These are phyloP conservation scores for Struthidea cinerea DNA, from an alignment of 2,113 vertebrate genomes.

Conservation along the genomic window DNA sequence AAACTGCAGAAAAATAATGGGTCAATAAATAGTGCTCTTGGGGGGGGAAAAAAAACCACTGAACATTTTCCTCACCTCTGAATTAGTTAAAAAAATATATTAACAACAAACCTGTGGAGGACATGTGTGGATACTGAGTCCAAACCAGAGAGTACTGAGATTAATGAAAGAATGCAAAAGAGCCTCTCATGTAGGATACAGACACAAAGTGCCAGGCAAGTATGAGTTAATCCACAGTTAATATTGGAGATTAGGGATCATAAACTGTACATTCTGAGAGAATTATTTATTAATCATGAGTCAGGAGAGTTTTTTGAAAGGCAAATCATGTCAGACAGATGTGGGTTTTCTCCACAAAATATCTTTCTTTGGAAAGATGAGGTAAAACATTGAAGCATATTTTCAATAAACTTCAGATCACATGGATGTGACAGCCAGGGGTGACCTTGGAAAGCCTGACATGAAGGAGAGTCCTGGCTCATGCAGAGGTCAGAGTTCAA, in stretches of 20 bases:
- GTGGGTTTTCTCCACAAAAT: not conserved
- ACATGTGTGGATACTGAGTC: not conserved
- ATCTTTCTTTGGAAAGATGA: not conserved
- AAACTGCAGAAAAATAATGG: conserved; percentile 1
- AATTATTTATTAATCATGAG: conserved; percentile 48
- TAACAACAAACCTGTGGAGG: not conserved
- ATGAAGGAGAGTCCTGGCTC: not conserved
- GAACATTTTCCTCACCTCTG: not conserved
- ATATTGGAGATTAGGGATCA: conserved; percentile 22
- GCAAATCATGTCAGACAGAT: conserved; percentile 12
- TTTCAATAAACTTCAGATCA: not conserved
- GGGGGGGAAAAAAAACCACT: accelerated
- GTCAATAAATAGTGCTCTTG: not conserved
- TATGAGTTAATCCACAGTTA: conserved; percentile 20
- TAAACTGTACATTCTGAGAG: conserved; percentile 25
- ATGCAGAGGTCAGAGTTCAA: not conserved
- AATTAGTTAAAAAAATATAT: conserved; percentile 5
- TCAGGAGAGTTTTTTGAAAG: conserved; percentile 35
- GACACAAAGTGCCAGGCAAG: not conserved
- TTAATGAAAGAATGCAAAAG: not conserved
- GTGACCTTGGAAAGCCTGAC: not conserved
- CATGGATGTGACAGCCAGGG: not conserved
- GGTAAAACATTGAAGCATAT: not conserved
- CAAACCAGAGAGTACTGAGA: not conserved
- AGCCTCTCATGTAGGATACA: not conserved